Conservation (phyloP, 2,113 vertebrate genomes). For the Eulemur rufifrons region DNA sequence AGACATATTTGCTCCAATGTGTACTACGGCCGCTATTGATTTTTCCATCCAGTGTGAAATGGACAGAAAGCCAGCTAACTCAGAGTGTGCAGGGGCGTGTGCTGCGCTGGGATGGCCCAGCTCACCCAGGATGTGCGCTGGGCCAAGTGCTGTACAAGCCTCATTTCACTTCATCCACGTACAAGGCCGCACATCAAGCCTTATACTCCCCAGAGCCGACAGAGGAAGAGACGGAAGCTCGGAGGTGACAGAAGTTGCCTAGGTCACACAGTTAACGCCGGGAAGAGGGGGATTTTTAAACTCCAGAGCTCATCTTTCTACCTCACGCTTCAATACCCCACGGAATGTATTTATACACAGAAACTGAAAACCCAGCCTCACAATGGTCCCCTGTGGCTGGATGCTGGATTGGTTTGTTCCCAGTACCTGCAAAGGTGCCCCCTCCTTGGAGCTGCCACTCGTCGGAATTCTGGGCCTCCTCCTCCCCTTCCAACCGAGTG, state of each 20-base stretch:
- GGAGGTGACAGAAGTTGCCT: not conserved
- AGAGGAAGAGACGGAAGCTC: not conserved
- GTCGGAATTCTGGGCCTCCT: slow-evolving; percentile 11
- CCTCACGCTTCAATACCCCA: not conserved
- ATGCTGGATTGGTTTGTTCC: fast-evolving
- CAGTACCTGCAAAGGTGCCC: slow-evolving; percentile 63
- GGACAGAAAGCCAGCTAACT: not conserved
- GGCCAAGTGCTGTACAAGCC: not conserved
- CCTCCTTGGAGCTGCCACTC: slow-evolving; percentile 60
- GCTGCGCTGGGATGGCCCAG: not conserved
- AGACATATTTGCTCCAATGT: not conserved
- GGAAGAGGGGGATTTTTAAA: not conserved
- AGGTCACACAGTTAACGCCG: not conserved
- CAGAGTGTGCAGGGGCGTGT: not conserved
- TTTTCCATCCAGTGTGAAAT: not conserved
- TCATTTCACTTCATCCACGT: not conserved
- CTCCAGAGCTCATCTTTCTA: not conserved
- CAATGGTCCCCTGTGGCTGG: fast-evolving
- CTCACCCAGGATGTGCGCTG: not conserved
- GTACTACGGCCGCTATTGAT: fast-evolving
- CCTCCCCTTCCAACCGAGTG: slow-evolving; percentile 67
- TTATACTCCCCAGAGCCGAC: not conserved
- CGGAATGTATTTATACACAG: too few relatives aligned
- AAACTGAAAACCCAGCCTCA: not conserved
- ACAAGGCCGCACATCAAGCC: not conserved